phyloP scores from a whole-genome alignment of 2,113 vertebrate genomes.

The Taxidea taxus region DNA sequence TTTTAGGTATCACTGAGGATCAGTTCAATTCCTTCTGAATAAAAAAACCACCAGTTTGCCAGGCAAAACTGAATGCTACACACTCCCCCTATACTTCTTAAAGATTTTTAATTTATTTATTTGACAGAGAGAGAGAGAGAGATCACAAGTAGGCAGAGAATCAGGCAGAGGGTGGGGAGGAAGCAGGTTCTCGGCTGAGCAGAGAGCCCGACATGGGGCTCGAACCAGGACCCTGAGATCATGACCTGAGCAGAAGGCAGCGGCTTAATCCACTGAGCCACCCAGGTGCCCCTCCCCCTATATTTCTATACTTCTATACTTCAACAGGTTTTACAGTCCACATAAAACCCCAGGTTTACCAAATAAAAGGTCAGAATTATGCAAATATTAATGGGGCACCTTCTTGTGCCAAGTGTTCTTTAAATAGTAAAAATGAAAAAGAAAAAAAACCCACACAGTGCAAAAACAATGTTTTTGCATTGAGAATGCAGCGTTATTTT shows the following conservation, averaged over 20 bases:
- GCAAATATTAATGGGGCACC: not conserved
- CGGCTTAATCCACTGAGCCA: too few relatives aligned
- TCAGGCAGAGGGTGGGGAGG: too few relatives aligned
- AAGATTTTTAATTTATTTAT: too few relatives aligned
- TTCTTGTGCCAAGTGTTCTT: not conserved
- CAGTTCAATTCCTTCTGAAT: not conserved
- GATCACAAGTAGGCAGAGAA: too few relatives aligned
- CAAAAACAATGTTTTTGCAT: too few relatives aligned
- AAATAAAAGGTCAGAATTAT: constrained; percentile 26
- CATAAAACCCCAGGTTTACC: not conserved
- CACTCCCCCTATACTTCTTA: not conserved
- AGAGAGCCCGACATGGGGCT: too few relatives aligned
- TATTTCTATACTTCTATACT: too few relatives aligned
- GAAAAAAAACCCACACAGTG: not conserved
- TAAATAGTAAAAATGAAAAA: not conserved
- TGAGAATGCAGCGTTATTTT: not conserved
- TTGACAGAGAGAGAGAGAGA: too few relatives aligned
- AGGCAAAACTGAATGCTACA: not conserved
- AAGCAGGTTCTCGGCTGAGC: too few relatives aligned
- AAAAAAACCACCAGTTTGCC: not conserved
- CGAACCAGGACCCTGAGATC: too few relatives aligned
- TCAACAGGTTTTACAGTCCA: not conserved
- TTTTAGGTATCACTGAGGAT: not conserved
- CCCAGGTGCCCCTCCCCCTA: too few relatives aligned
- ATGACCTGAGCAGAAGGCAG: too few relatives aligned